Evolutionary conservation across 2,888 invertebrate species (phyloP), one percentile per base, ranked within the genome.

Genomic region (Sturmia bella): DNA sequence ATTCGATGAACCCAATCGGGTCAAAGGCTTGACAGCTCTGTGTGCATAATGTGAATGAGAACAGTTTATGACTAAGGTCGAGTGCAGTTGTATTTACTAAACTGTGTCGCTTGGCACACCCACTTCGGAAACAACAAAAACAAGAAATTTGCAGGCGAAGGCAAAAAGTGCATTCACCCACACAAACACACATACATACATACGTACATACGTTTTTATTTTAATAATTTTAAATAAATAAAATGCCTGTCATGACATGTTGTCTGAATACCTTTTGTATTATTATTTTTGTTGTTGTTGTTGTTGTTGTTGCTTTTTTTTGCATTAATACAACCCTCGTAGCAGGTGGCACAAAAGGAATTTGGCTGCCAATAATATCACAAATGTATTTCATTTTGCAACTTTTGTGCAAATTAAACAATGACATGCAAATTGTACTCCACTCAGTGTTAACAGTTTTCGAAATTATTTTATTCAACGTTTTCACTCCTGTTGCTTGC

Each of bases 1-100:
- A 87, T 94, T 94, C 84, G 92, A 90, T 83, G 90, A 89, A 83
- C 87, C 89, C 39, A 88, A 87, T 85, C 88, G 89, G 17, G 83
- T 85, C 32, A 87, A 87, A 61, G 90, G 89, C 24, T 83, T 90
- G 63, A 80, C 85, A 50, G 87, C 88, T 41, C 79, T 89, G 83
- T 90, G 90, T 64, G 85, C 83, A 61, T 89, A 86, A 76, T 63
- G 13, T n/a, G 11, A 48, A 50, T 27, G 5, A 11, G 4, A n/a
- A n/a, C 27, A 63, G 52, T 15, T 76, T 59, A 19, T 76, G n/a
- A n/a, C n/a, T 54, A 32, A 13, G 21, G 12, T 3, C 11, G 15
- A 15, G 37, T 1, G 27, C 39, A 37, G 12, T 27, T 19, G 19
- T 43, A 45, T 2, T 39, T 19, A 11, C 2, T 27, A 43, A 73